Evolutionary conservation across 2,888 invertebrate species (phyloP).

Genomic region (Himalopsyche anomala): DNA sequence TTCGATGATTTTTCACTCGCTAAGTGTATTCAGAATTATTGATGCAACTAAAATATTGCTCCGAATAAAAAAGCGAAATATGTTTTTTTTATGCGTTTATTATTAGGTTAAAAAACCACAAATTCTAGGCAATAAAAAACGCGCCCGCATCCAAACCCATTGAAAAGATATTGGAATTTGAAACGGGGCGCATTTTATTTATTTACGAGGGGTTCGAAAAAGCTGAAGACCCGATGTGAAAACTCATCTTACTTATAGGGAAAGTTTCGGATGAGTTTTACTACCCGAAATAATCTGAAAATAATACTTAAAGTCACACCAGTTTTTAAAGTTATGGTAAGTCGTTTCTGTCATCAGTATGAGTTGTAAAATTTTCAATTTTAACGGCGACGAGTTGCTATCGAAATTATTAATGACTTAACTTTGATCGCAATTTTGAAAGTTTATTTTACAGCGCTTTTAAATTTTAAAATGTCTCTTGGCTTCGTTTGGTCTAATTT

Average conservation of each 20-base stretch:
- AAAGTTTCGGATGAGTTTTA: neutral
- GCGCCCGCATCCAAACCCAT: neutral
- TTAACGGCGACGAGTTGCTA: neutral
- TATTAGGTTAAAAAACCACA: slow-evolving; percentile 30
- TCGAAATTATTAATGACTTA: too few relatives aligned
- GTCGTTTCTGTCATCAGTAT: neutral
- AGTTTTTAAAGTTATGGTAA: neutral
- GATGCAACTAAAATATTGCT: neutral
- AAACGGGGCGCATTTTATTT: slow-evolving; percentile 4
- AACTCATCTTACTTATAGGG: neutral
- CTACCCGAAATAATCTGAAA: neutral
- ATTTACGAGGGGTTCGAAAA: slow-evolving; percentile 10
- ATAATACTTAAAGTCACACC: neutral
- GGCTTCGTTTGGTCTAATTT: too few relatives aligned
- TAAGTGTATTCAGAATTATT: neutral
- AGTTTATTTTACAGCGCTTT: too few relatives aligned
- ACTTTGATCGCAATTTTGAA: too few relatives aligned
- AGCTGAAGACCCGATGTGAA: slow-evolving; percentile 3
- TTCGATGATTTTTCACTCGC: neutral
- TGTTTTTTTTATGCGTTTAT: slow-evolving; percentile 20
- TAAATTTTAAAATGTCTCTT: too few relatives aligned
- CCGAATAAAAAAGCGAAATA: neutral
- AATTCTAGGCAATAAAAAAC: slow-evolving; percentile 14
- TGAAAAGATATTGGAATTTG: slow-evolving; percentile 26
- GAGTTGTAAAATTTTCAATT: slow-evolving; percentile 1